A percentile compares a stretch with the other conserved stretches of the same genome.
phyloP scores from a whole-genome alignment of 2,113 vertebrate genomes.

The Cercopithecus mona region DNA sequence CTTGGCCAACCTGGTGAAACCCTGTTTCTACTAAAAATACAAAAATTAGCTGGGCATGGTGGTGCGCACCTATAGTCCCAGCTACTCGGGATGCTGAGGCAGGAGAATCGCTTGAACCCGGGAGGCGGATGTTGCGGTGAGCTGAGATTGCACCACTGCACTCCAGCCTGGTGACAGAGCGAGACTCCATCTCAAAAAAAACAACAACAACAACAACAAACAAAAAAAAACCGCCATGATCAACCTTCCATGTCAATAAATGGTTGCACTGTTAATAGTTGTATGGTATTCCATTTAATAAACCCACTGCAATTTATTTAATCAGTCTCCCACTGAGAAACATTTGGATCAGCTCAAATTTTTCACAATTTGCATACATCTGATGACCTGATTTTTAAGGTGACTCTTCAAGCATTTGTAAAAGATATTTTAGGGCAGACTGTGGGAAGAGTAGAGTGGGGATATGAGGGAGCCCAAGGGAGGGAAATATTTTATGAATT shows the following conservation, averaged over 20 bases:
- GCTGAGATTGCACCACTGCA: too few species aligned
- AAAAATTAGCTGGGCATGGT: too few species aligned
- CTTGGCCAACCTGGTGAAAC: too few species aligned
- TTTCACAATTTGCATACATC: not conserved
- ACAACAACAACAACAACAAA: too few species aligned
- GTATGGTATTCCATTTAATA: not conserved
- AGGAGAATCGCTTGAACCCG: too few species aligned
- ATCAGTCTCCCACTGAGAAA: not conserved
- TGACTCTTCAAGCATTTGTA: not conserved
- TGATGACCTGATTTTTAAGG: conserved; percentile 31
- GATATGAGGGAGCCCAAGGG: not conserved
- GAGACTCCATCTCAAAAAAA: too few species aligned
- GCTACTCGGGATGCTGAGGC: too few species aligned
- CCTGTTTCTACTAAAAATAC: too few species aligned
- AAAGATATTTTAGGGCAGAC: not conserved
- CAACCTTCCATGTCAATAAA: not conserved
- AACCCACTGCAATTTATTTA: conserved; percentile 20
- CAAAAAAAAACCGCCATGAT: not conserved
- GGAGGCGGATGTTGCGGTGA: too few species aligned
- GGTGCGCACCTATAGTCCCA: too few species aligned
- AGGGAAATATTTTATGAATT: not conserved
- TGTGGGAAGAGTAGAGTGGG: not conserved
- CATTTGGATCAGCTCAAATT: not conserved
- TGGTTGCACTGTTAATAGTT: not conserved
- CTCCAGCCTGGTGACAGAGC: too few species aligned